Base-by-base conservation (phyloP, 2,888 invertebrate species). In the Timema cristinae region DNA sequence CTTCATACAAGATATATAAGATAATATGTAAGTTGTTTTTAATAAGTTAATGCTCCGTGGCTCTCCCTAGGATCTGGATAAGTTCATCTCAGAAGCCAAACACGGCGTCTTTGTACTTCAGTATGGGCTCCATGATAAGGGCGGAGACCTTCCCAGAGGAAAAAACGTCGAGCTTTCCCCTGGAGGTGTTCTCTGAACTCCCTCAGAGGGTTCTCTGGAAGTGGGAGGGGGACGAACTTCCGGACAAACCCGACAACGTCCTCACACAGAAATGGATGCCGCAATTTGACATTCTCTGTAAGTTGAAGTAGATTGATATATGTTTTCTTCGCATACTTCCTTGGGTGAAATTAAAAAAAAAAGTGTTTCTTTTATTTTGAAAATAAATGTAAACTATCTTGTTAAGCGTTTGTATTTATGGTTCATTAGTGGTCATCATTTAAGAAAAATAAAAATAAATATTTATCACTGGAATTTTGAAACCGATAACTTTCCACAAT, bases 171-270 rank as follows among this genome's bases (percentile, higher is more conserved):
- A 47, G 85, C 83, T n/a, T 86, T 94, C n/a, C n/a, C 67, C 71
- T 91, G 11, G 84, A 83, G 5, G 89, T 87, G 1, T 86, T 94
- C 70, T 80, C 84, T 0, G 84, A 85, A 73, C 81, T 93, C 16
- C 88, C 90, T 2, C 87, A 91, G 75, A 86, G 88, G 74, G 87
- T 94, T 54, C 83, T 94, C 66, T 93, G 92, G 93, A 92, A 91
- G 84, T 92, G 90, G 89, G 92, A 92, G 79, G 85, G 85, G 69
- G 86, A 89, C 48, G 81, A 85, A 7, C 79, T 88, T 75, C 81
- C 84, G 0, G 82, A 83, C 50, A 84, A 89, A 75, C 87, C 88
- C 47, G 82, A 85, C 70, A 91, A 92, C 80, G 82, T 92, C 9
- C 86, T 86, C 79, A 80, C 86, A 7, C 83, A 84, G 66, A 86